phyloP scores from a whole-genome alignment of 2,113 vertebrate genomes.

The Apaloderma vittatum region DNA sequence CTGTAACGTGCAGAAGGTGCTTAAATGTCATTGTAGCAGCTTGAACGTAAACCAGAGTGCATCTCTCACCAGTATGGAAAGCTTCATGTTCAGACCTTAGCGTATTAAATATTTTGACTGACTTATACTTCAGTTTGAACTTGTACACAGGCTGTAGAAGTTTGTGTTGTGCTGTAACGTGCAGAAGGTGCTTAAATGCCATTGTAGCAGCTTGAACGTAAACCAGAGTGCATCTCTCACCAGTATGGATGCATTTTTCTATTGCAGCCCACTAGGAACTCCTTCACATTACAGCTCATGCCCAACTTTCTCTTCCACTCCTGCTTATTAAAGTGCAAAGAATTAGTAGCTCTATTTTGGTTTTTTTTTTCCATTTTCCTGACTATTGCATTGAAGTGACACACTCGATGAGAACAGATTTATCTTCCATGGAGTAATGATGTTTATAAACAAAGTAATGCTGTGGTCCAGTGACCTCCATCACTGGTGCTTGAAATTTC shows the following conservation, averaged over 20 bases:
- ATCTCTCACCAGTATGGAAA: not conserved
- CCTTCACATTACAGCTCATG: not conserved
- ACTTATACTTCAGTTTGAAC: not conserved
- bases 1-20: not conserved
- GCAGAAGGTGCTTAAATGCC: slow-evolving; percentile 8
- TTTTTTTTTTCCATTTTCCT: not conserved
- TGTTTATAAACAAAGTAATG: slow-evolving; percentile 43
- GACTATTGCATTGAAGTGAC: not conserved
- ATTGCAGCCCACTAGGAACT: not conserved
- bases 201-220: not conserved
- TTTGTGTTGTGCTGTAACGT: not conserved
- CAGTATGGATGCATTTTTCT: not conserved
- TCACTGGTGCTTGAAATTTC: not conserved
- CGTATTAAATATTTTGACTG: slow-evolving; percentile 19
- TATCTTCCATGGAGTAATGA: not conserved
- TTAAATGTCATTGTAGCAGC: not conserved
- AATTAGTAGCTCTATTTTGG: not conserved
- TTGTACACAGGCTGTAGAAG: not conserved
- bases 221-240: not conserved
- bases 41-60: not conserved
- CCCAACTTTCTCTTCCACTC: not conserved
- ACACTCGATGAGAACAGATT: slow-evolving; percentile 11
- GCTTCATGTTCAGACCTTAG: not conserved
- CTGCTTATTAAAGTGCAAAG: not conserved
- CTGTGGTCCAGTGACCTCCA: not conserved